Evolutionary conservation across 2,113 vertebrate species (phyloP), one percentile per base, ranked within the genome.

Genomic region (Puffinus mauretanicus): DNA sequence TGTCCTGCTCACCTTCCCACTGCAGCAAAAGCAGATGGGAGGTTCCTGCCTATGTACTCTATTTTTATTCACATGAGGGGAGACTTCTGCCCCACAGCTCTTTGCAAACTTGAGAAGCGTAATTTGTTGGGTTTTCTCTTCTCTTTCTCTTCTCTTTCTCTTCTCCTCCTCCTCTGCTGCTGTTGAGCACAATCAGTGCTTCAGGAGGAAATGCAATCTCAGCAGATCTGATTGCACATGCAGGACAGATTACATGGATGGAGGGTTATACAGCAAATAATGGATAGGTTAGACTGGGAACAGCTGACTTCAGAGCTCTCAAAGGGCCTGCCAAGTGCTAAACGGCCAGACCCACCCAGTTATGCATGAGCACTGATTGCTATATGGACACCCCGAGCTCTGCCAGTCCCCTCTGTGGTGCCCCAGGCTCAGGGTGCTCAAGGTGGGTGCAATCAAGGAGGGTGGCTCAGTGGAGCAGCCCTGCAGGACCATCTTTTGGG

Each of bases 21-120:
- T 29, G 32, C 26, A 24, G 32, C 13, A 57, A 64, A 82, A 82
- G 38, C 47, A 82, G 66, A 83, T 34, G 27, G 36, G 44, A 69
- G 11, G 5, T 10, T 80, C 42, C 42, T 80, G 58, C 40, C 36
- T 40, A 72, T 0, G 0, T 13, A 5, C 3, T 80, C 26, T 54
- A 46, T 75, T 82, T 78, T 75, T 79, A 82, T 32, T 85, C 67
- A 36, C 55, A 42, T 24, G 21, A 72, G 25, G 75, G n/a, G 61
- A 76, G 65, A 57, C 27, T 30, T 66, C 40, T 76, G 49, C 38
- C 19, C 18, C 52, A 82, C 18, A 67, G 22, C 30, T 52, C 44
- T 80, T 58, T 44, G 14, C 7, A 64, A 67, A 66, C 22, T 22
- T 46, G 20, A 82, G 38, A 86, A 78, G 24, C 2, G 4, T 20